These are phyloP conservation scores for Dasypus novemcinctus DNA, from an alignment of 2,113 vertebrate genomes.

Conservation along the genomic window DNA sequence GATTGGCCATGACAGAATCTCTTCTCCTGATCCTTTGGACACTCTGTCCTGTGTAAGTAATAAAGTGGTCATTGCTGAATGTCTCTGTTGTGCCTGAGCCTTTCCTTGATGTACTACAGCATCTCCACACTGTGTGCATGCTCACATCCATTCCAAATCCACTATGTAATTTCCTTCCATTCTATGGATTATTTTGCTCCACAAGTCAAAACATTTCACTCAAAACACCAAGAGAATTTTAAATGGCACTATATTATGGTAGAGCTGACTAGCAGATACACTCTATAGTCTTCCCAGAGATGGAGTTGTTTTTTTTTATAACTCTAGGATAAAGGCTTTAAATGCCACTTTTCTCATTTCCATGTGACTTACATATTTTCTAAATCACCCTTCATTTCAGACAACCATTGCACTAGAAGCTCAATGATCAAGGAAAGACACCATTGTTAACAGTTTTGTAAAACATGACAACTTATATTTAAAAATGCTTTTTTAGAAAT, in stretches of 20 bases:
- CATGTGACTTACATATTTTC: constrained; percentile 42
- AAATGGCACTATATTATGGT: not conserved
- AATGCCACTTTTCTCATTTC: constrained; percentile 60
- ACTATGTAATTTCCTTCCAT: not conserved
- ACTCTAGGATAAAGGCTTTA: constrained; percentile 50
- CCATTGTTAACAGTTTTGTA: constrained; percentile 29
- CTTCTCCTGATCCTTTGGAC: too few species aligned
- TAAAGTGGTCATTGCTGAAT: too few species aligned
- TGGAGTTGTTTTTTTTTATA: not conserved
- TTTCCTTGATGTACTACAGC: too few species aligned
- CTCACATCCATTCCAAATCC: not conserved
- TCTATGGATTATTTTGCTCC: constrained; percentile 4
- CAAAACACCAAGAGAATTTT: not conserved
- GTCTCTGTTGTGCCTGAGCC: too few species aligned
- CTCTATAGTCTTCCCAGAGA: constrained; percentile 16
- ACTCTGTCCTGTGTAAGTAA: too few species aligned
- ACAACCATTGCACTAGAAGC: constrained; percentile 2
- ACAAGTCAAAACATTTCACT: constrained; percentile 57
- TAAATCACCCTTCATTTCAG: constrained; percentile 53
- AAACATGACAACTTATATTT: constrained; percentile 58
- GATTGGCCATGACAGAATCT: too few species aligned
- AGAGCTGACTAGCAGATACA: constrained; percentile 52
- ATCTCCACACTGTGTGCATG: not conserved
- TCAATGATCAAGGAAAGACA: constrained; percentile 23
- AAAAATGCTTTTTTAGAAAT: constrained; percentile 52